Conservation (phyloP, 1,140 invertebrate species). For the Drosophila ficusphila region DNA sequence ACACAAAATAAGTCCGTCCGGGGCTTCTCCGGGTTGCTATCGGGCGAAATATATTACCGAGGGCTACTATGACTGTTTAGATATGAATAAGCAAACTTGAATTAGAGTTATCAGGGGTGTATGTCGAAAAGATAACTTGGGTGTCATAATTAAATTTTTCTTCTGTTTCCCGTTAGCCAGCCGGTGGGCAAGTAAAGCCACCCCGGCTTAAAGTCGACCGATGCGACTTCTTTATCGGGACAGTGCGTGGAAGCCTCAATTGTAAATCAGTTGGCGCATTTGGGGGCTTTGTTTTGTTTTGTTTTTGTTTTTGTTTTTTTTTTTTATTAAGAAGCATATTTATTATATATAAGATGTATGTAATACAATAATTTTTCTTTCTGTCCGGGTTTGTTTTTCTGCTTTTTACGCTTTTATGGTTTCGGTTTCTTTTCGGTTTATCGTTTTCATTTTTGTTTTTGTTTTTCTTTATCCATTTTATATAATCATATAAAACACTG, state of each 20-base stretch:
- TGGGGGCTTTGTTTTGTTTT: slow-evolving; percentile 57
- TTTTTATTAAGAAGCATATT: slow-evolving; percentile 83
- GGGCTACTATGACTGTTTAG: slow-evolving; percentile 45
- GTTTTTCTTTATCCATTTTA: slow-evolving; percentile 71
- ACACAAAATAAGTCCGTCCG: slow-evolving; percentile 8
- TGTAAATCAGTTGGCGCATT: slow-evolving; percentile 64
- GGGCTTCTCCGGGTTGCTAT: slow-evolving; percentile 23
- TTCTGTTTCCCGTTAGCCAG: slow-evolving; percentile 29
- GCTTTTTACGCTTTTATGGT: slow-evolving; percentile 55
- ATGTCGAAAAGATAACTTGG: slow-evolving; percentile 73
- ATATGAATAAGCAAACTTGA: slow-evolving; percentile 53
- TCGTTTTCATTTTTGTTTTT: slow-evolving; percentile 45
- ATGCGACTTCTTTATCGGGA: slow-evolving; percentile 45
- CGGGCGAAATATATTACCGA: slow-evolving; percentile 41
- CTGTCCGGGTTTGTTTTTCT: slow-evolving; percentile 54
- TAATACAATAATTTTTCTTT: slow-evolving; percentile 81
- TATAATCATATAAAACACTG: slow-evolving; percentile 84
- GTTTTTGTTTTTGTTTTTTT: slow-evolving; percentile 54
- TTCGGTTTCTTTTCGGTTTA: slow-evolving; percentile 52
- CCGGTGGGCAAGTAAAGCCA: slow-evolving; percentile 37
- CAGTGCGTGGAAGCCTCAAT: slow-evolving; percentile 53
- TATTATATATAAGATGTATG: slow-evolving; percentile 83
- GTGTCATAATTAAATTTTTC: slow-evolving; percentile 79
- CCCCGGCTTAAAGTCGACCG: slow-evolving; percentile 59
- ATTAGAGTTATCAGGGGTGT: slow-evolving; percentile 65